These are phyloP conservation scores for Xerus inauris DNA, from an alignment of 2,113 vertebrate species.

Conservation along the genomic window DNA sequence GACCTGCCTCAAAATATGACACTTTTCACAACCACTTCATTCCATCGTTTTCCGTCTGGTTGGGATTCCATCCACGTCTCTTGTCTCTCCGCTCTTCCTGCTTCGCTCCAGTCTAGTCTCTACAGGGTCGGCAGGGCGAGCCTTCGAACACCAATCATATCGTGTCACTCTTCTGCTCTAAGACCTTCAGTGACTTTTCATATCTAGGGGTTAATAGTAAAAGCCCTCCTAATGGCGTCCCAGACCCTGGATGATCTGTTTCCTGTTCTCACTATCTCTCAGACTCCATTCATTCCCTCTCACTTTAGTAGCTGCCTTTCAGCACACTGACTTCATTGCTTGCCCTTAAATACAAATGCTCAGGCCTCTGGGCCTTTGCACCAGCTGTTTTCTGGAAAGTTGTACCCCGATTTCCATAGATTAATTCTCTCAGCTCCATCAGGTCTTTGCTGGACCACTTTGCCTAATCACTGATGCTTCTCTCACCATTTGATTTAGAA, in stretches of 20 bases:
- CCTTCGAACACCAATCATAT: not conserved
- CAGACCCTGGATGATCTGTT: not conserved
- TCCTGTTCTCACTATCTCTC: not conserved
- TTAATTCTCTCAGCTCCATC: not conserved
- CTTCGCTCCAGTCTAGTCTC: not conserved
- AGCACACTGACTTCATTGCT: not conserved
- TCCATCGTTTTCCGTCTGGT: not conserved
- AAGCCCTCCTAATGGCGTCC: not conserved
- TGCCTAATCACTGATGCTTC: not conserved
- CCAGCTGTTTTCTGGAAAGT: not conserved
- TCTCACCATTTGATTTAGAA: not conserved
- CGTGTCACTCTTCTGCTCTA: not conserved
- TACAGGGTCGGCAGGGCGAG: not conserved
- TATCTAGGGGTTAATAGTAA: not conserved
- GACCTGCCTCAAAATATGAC: not conserved
- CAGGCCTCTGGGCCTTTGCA: not conserved
- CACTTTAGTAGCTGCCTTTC: not conserved
- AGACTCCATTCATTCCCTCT: not conserved
- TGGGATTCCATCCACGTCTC: not conserved
- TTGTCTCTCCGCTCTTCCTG: not conserved
- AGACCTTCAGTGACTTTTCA: not conserved
- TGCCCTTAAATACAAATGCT: not conserved
- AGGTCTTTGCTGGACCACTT: not conserved
- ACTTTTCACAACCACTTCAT: not conserved
- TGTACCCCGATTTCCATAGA: not conserved